These are phyloP conservation scores for Dendrolimus punctatus DNA, from an alignment of 1,140 invertebrate genomes.

Conservation along the genomic window DNA sequence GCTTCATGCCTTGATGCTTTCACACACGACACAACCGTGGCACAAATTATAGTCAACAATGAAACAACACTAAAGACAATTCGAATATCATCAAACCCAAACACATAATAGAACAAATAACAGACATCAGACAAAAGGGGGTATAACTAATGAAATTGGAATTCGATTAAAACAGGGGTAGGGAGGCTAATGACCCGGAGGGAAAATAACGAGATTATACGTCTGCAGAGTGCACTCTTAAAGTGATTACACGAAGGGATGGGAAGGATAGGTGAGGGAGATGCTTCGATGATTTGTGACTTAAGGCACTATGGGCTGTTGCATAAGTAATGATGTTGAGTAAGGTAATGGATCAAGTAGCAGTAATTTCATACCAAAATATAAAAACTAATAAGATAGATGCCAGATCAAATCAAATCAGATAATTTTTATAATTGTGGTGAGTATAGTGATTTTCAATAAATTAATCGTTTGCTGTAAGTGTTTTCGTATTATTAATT, in stretches of 20 bases:
- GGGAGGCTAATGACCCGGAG: conserved; percentile 27
- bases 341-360: neutral
- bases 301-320: neutral
- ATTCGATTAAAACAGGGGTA: conserved; percentile 23
- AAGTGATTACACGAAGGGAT: conserved; percentile 24
- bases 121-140: conserved; percentile 17
- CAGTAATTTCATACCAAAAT: too few species aligned
- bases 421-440: neutral
- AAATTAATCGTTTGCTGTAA: too few species aligned
- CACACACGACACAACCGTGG: too few species aligned
- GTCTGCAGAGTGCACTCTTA: conserved; percentile 16
- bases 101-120: conserved; percentile 9
- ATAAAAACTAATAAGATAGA: neutral
- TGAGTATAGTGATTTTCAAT: neutral
- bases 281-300: conserved; percentile 25
- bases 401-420: neutral
- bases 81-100: conserved; percentile 5
- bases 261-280: neutral
- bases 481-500: too few species aligned
- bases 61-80: neutral
- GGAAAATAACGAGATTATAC: conserved; percentile 22
- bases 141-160: conserved; percentile 29
- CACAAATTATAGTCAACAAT: too few species aligned
- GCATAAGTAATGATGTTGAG: neutral
- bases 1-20: too few species aligned